Evolutionary conservation across 2,888 invertebrate species (phyloP), one percentile per base, ranked within the genome.

Genomic region (Prenolepis imparis): DNA sequence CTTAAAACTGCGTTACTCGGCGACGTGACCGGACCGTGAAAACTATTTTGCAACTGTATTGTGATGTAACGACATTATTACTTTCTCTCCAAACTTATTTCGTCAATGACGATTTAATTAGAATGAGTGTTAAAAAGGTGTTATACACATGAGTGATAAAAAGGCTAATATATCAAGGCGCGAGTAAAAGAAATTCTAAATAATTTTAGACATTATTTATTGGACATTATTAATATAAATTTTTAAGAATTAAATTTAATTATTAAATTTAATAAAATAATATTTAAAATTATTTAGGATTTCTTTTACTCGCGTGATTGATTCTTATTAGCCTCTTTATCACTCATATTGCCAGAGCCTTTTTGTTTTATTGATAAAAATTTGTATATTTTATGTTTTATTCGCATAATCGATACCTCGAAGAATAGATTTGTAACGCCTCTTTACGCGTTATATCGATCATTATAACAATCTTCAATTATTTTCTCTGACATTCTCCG

Each of bases 1-100:
- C 18, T 21, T 80, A 72, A 80, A 72, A 80, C 72, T 59, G 59
- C 72, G 36, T 80, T 80, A 80, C 12, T 48, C 28, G 36, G 6
- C 78, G 32, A 78, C 78, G 72, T 80, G 78, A 80, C 72, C 36
- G 72, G 59, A 72, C 44, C 67, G 18, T 36, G 59, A n/a, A 48
- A 80, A 48, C 18, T 59, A 57, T 59, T 61, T 72, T 59, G 78
- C 78, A 24, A 70, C 32, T 12, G 18, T 44, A 59, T 59, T 18
- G 24, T 59, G 11, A 61, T 59, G 39, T 66, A 75, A 75, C 21
- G 44, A 64, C 44, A 6, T 48, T 48, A 21, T 28, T 28, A 28
- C 28, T 28, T 3, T 28, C 41, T 28, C n/a, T 41, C 21, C 5
- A 59, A 44, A 6, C 36, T 64, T 75, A 48, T 75, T 48, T 48